phyloP scores from a whole-genome alignment of 1,140 invertebrate species.

The Bombus superbus region DNA sequence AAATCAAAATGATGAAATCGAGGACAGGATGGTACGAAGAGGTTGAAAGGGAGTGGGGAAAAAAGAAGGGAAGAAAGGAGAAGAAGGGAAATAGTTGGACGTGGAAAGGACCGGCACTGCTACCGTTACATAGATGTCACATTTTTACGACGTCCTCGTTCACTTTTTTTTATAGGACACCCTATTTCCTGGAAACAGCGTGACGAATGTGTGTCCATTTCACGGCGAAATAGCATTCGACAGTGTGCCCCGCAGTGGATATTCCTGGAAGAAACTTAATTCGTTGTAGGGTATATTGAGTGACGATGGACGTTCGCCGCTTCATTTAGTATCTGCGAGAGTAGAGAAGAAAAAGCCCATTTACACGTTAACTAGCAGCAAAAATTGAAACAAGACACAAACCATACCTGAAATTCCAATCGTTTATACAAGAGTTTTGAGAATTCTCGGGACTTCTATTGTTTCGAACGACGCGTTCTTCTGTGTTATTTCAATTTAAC shows the following conservation, averaged over 20 bases:
- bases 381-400: background rate
- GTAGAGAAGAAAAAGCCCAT: background rate
- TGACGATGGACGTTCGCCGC: background rate
- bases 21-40: background rate
- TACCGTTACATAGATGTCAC: constrained; percentile 19
- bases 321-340: background rate
- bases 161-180: constrained; percentile 8
- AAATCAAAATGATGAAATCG: background rate
- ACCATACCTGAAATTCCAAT: background rate
- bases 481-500: background rate
- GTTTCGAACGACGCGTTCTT: background rate
- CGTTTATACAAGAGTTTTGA: background rate
- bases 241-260: background rate
- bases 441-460: background rate
- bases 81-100: background rate
- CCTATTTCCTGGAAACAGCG: constrained; percentile 32
- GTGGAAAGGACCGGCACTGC: background rate
- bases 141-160: constrained; percentile 27
- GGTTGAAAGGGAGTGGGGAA: too few relatives aligned
- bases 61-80: background rate
- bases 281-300: background rate
- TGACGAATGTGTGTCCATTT: constrained; percentile 31
- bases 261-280: background rate
- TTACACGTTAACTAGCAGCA: background rate
- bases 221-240: constrained; percentile 5